Conservation (phyloP, 2,113 vertebrate genomes). For the Gavialis gangeticus region DNA sequence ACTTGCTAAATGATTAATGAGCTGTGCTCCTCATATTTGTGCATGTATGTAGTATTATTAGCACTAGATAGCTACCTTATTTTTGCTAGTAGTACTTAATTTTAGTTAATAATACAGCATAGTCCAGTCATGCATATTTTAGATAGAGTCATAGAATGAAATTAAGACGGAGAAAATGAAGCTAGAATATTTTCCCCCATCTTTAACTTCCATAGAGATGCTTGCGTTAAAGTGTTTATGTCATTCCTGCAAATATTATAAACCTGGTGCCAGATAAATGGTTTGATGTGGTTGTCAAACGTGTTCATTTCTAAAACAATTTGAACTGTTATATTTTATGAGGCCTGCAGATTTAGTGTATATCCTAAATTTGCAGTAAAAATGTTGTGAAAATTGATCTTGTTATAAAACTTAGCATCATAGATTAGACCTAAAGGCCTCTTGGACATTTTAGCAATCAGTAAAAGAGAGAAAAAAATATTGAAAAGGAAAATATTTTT, state of each 20-base stretch:
- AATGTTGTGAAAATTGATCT: conserved; percentile 69
- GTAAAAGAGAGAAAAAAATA: conserved; percentile 44
- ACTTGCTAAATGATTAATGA: conserved; percentile 61
- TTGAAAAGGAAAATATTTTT: conserved; percentile 39
- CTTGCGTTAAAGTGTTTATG: conserved; percentile 41
- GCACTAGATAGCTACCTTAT: conserved; percentile 47
- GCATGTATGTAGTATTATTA: conserved; percentile 47
- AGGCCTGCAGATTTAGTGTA: conserved; percentile 44
- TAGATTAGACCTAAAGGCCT: conserved; percentile 62
- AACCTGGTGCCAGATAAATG: conserved; percentile 35
- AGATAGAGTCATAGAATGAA: background rate
- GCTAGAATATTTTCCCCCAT: background rate
- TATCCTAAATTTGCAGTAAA: conserved; percentile 56
- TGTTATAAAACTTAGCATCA: conserved; percentile 58
- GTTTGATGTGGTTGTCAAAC: background rate
- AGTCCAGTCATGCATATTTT: conserved; percentile 4
- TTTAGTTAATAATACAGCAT: conserved; percentile 14
- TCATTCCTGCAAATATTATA: background rate
- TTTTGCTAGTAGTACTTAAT: conserved; percentile 42
- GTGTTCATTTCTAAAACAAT: conserved; percentile 49
- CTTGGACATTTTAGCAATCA: conserved; percentile 47
- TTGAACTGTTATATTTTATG: conserved; percentile 25
- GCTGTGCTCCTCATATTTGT: conserved; percentile 40
- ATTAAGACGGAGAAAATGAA: background rate
- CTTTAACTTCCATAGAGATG: conserved; percentile 2